Evolutionary conservation across 2,888 invertebrate genomes (phyloP).

Genomic region (Selenia dentaria): DNA sequence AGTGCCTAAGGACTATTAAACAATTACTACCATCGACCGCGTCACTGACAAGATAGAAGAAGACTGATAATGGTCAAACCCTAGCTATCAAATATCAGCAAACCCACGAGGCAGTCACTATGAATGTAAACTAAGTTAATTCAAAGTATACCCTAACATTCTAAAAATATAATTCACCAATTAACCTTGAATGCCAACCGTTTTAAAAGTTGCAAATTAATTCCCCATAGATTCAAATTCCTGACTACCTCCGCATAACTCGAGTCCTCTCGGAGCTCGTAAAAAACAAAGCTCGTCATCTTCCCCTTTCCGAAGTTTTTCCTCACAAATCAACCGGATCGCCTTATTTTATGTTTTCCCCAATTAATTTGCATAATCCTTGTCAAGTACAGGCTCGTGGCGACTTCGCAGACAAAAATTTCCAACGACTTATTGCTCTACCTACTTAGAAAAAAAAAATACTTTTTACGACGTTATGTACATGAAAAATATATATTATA

Average conservation of each 20-base stretch:
- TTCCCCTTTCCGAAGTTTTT: slow-evolving; percentile 33
- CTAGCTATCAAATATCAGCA: too few relatives aligned
- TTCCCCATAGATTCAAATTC: slow-evolving; percentile 12
- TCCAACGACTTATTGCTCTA: slow-evolving; percentile 14
- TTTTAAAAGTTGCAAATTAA: slow-evolving; percentile 21
- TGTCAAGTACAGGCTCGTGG: slow-evolving; percentile 57
- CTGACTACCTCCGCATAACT: slow-evolving; percentile 10
- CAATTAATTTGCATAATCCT: slow-evolving; percentile 68
- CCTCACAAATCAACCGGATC: slow-evolving; percentile 55
- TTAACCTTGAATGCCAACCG: too few relatives aligned
- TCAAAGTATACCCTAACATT: too few relatives aligned
- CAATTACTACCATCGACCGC: too few relatives aligned
- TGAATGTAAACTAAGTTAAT: too few relatives aligned
- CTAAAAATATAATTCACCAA: too few relatives aligned
- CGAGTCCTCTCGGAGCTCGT: slow-evolving; percentile 23
- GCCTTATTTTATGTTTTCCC: slow-evolving; percentile 57
- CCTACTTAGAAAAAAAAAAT: neutral
- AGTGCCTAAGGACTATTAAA: too few relatives aligned
- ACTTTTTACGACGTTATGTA: too few relatives aligned
- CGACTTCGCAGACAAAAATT: slow-evolving; percentile 33
- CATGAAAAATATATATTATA: too few relatives aligned
- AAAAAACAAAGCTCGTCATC: slow-evolving; percentile 41
- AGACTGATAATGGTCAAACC: too few relatives aligned
- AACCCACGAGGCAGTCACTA: too few relatives aligned
- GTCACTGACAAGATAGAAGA: too few relatives aligned